phyloP scores from a whole-genome alignment of 2,888 invertebrate species.

The Mythimna lalbum region DNA sequence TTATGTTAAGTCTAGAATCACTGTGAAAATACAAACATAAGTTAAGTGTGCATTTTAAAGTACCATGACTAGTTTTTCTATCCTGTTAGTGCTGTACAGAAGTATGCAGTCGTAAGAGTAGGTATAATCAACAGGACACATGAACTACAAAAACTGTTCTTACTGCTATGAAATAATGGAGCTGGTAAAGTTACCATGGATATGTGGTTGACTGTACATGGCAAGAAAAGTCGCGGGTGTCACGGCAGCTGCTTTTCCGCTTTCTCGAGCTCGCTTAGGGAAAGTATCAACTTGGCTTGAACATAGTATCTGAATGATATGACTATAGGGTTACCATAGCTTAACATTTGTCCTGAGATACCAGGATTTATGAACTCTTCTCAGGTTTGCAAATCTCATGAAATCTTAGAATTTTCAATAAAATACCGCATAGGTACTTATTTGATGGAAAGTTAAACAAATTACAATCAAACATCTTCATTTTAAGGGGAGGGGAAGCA shows the following conservation, averaged over 20 bases:
- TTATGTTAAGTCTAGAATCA: neutral
- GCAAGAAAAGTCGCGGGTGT: conserved; percentile 77
- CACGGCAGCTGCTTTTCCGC: conserved; percentile 82
- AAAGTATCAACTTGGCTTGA: conserved; percentile 67
- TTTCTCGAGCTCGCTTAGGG: conserved; percentile 77
- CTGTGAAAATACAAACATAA: neutral
- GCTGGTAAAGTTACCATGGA: neutral
- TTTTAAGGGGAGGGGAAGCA: no score
- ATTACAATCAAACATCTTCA: no score
- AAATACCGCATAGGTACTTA: no score
- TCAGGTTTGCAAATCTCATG: no score
- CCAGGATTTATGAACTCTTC: no score
- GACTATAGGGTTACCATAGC: neutral
- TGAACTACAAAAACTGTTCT: neutral
- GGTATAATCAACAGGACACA: conserved; percentile 18
- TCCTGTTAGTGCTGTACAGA: conserved; percentile 23
- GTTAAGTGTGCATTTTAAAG: neutral
- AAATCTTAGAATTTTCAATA: no score
- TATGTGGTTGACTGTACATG: conserved; percentile 17
- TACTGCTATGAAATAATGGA: conserved; percentile 22
- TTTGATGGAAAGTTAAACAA: no score
- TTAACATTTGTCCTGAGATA: no score
- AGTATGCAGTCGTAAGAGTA: conserved; percentile 50
- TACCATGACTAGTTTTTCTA: conserved; percentile 39
- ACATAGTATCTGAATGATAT: conserved; percentile 34